phyloP scores from a whole-genome alignment of 2,797 vertebrate species.

The Spea hammondii region DNA sequence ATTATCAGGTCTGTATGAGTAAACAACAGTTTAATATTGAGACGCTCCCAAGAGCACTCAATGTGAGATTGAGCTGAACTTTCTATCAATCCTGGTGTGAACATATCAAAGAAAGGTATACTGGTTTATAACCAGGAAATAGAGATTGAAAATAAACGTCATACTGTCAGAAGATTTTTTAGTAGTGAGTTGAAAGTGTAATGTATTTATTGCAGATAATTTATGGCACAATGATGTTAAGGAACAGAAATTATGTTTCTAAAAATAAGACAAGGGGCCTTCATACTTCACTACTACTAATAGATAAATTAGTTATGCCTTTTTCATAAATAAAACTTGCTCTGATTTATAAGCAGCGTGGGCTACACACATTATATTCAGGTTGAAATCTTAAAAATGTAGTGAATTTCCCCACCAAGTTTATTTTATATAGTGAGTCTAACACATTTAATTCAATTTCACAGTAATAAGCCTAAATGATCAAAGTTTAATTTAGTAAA shows the following conservation, averaged over 20 bases:
- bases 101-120: slow-evolving; percentile 31
- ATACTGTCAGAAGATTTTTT: slow-evolving; percentile 8
- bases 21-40: slow-evolving; percentile 23
- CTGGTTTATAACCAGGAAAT: slow-evolving; percentile 22
- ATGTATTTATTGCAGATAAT: slow-evolving; percentile 11
- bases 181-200: background rate
- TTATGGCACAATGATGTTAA: slow-evolving; percentile 5
- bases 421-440: too few species aligned
- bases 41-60: slow-evolving; percentile 17
- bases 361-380: too few species aligned
- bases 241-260: slow-evolving; percentile 5
- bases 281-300: too few species aligned
- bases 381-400: too few species aligned
- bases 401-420: too few species aligned
- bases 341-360: too few species aligned
- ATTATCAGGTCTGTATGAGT: slow-evolving; percentile 33
- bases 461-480: too few species aligned
- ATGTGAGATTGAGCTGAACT: slow-evolving; percentile 34
- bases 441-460: too few species aligned
- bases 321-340: too few species aligned
- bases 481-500: too few species aligned
- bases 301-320: too few species aligned
- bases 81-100: slow-evolving; percentile 23
- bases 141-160: slow-evolving; percentile 19
- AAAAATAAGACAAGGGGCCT: slow-evolving; percentile 3